Conservation (phyloP, 2,113 vertebrate genomes). For the Thamnophis sirtalis region DNA sequence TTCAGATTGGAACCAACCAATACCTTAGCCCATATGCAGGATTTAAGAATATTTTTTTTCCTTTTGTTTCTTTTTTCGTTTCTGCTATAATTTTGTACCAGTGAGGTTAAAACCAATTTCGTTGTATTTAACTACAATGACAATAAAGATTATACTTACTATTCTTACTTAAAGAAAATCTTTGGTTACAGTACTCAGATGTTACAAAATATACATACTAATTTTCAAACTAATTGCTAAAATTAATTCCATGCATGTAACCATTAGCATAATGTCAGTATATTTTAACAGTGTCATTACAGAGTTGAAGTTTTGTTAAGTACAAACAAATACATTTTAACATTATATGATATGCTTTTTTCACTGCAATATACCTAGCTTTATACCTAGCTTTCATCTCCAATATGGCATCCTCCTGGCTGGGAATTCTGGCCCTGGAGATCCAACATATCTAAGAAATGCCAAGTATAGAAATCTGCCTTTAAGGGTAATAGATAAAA, state of each 20-base stretch:
- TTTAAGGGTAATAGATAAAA: not conserved
- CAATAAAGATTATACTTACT: no score
- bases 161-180: not conserved
- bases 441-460: constrained; percentile 3
- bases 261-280: constrained; percentile 4
- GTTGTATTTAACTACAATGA: no score
- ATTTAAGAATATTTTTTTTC: not conserved
- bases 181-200: not conserved
- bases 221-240: constrained; percentile 30
- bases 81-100: no score
- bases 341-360: not conserved
- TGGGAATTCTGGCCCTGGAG: not conserved
- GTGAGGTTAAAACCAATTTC: no score
- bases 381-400: not conserved
- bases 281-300: constrained; percentile 20
- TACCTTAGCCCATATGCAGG: not conserved
- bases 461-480: not conserved
- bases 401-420: not conserved
- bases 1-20: not conserved
- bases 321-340: constrained; percentile 8
- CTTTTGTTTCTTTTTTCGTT: no score
- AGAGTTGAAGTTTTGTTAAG: constrained; percentile 15
- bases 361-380: not conserved
- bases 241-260: not conserved
- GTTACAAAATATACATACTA: constrained; percentile 25